Percentiles rank a stretch among this genome's conserved stretches.
Evolutionary conservation across 2,113 vertebrate genomes (phyloP).

Genomic region (Hypocryptadius cinnamomeus): DNA sequence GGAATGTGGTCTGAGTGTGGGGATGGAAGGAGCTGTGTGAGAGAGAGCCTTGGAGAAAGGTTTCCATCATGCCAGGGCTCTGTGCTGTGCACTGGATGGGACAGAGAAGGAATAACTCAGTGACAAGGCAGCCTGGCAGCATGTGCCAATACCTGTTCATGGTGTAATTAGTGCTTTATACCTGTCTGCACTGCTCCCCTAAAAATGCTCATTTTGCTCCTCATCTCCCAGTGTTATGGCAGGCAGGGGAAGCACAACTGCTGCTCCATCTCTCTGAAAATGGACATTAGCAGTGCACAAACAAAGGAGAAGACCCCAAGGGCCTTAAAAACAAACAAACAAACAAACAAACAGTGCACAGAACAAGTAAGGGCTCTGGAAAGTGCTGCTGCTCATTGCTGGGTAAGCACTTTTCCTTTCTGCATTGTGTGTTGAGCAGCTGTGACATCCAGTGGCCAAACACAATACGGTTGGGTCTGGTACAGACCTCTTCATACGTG

Average conservation of each 20-base stretch:
- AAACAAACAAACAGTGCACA: background rate
- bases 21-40: background rate
- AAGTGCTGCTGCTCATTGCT: background rate
- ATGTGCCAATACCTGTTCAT: background rate
- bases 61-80: background rate
- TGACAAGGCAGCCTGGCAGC: background rate
- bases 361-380: background rate
- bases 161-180: background rate
- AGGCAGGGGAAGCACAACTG: background rate
- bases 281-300: background rate
- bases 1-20: background rate
- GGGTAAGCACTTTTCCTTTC: background rate
- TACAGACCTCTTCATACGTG: background rate
- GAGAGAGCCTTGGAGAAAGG: background rate
- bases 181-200: background rate
- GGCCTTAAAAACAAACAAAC: background rate
- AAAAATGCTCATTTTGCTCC: background rate
- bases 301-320: background rate
- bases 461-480: constrained; percentile 8
- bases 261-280: background rate
- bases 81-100: background rate
- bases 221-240: background rate
- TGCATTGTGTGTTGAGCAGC: constrained; percentile 6
- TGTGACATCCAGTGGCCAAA: constrained; percentile 64
- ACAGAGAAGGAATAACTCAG: background rate